Conservation (phyloP, 2,888 invertebrate genomes). For the Escarpia spicata region DNA sequence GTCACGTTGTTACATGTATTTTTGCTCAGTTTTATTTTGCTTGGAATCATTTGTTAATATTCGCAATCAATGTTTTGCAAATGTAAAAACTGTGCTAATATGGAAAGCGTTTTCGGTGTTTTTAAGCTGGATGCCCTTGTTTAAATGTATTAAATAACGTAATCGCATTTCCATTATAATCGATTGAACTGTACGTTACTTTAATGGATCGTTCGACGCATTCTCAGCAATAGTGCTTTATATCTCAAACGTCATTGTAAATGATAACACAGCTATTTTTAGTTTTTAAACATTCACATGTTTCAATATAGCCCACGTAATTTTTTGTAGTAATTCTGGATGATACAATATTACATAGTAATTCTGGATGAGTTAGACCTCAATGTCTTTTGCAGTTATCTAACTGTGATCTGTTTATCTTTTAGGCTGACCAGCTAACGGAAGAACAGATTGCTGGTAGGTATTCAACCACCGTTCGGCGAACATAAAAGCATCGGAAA, state of each 20-base stretch:
- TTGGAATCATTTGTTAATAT: neutral
- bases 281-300: neutral
- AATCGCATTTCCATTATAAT: too few relatives aligned
- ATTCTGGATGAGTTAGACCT: too few relatives aligned
- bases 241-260: neutral
- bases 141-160: too few relatives aligned
- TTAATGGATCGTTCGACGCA: neutral
- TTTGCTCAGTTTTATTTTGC: neutral
- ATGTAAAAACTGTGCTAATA: neutral
- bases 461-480: constrained; percentile 4
- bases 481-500: neutral
- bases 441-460: constrained; percentile 41
- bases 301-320: neutral
- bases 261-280: neutral
- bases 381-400: neutral
- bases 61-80: neutral
- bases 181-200: neutral
- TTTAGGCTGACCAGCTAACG: constrained; percentile 40
- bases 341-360: neutral
- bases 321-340: neutral
- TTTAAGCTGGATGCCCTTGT: too few relatives aligned
- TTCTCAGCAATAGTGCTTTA: neutral
- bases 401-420: neutral
- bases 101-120: neutral
- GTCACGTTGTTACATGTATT: too few relatives aligned